These are phyloP conservation scores for Syngnathus acus DNA, from an alignment of 2,797 vertebrate genomes.

Conservation along the genomic window DNA sequence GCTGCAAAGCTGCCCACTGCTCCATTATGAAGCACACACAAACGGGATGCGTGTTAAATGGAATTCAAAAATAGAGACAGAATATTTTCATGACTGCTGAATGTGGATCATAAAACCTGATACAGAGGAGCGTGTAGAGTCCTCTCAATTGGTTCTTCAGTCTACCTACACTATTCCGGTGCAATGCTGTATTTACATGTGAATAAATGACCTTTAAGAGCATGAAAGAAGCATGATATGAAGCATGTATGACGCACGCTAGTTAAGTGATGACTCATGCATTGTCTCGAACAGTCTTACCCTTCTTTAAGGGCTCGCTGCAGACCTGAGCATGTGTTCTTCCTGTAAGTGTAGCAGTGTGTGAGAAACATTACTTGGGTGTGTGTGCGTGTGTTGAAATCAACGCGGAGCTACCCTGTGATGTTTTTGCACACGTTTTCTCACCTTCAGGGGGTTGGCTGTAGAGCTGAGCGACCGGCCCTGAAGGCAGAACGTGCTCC, in stretches of 20 bases:
- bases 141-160: not conserved
- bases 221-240: slow-evolving; percentile 9
- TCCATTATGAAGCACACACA: not conserved
- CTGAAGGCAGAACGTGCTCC: slow-evolving; percentile 77
- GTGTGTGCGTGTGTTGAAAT: not conserved
- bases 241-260: not conserved
- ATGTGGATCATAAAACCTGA: not conserved
- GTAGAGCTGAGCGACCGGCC: slow-evolving; percentile 89
- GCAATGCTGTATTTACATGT: not conserved
- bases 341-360: slow-evolving; percentile 39
- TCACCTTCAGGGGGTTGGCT: slow-evolving; percentile 86
- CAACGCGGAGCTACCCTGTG: not conserved
- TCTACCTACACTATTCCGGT: not conserved
- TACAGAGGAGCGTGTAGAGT: not conserved
- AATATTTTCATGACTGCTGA: not conserved
- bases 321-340: slow-evolving; percentile 35
- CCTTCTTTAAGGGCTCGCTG: slow-evolving; percentile 58
- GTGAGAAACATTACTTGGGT: not conserved
- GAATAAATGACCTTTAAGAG: not conserved
- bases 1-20: not conserved
- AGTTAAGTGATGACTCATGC: not conserved
- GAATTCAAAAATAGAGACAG: too few relatives aligned
- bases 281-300: slow-evolving; percentile 40
- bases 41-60: not conserved
- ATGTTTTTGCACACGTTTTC: slow-evolving; percentile 16